A percentile compares a stretch with the other conserved stretches of the same genome.
Conservation (phyloP, 2,888 invertebrate species). For the Phyllotreta striolata region DNA sequence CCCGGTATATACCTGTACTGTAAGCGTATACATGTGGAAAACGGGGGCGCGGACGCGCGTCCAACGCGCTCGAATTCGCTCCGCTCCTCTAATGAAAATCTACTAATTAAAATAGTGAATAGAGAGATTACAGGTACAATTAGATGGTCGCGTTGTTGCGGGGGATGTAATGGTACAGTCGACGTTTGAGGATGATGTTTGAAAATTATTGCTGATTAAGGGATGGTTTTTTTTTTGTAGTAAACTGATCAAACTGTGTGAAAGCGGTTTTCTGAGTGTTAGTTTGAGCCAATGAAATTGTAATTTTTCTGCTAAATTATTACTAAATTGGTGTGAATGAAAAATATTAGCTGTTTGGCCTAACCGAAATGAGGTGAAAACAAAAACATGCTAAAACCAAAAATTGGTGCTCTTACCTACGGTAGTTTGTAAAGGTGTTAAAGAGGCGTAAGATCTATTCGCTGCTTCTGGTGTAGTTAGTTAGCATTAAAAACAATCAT, state of each 20-base stretch:
- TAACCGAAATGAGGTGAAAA: not conserved
- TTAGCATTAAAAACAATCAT: slow-evolving; percentile 52
- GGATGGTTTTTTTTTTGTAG: too few relatives aligned
- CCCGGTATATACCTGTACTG: too few relatives aligned
- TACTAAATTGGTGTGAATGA: too few relatives aligned
- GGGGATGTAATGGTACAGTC: not conserved
- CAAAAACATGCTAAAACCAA: slow-evolving; percentile 29
- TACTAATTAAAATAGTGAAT: slow-evolving; percentile 32
- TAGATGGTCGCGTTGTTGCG: not conserved
- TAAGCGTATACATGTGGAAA: not conserved
- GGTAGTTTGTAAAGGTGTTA: slow-evolving; percentile 64
- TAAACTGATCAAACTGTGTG: too few relatives aligned
- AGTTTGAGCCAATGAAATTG: too few relatives aligned
- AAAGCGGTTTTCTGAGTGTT: too few relatives aligned
- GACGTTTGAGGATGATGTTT: not conserved
- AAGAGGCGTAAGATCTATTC: slow-evolving; percentile 66
- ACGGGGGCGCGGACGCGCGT: slow-evolving; percentile 31
- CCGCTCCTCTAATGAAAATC: slow-evolving; percentile 30
- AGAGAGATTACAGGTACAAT: slow-evolving; percentile 20
- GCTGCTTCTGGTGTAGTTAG: slow-evolving; percentile 61
- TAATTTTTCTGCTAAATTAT: too few relatives aligned
- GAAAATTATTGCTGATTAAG: too few relatives aligned
- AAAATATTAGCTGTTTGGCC: too few relatives aligned
- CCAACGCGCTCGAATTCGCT: slow-evolving; percentile 37
- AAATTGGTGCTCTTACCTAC: slow-evolving; percentile 61